A percentile compares a stretch with the other conserved stretches of the same genome.
Evolutionary conservation across 2,888 invertebrate species (phyloP).

Genomic region (Nymphalis urticae): DNA sequence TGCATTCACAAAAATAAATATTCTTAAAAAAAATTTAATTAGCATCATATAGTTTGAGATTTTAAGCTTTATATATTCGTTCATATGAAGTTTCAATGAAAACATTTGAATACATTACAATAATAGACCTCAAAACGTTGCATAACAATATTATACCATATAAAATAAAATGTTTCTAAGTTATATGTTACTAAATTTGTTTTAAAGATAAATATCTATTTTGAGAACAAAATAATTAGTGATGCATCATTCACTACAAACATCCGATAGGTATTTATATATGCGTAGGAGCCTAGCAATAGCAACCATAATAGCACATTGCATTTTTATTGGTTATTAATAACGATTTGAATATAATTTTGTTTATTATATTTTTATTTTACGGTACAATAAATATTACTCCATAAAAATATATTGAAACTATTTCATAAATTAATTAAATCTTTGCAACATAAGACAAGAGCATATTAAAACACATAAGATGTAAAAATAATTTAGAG

Average conservation of each 20-base stretch:
- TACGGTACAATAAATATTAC: neutral
- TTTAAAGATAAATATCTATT: slow-evolving; percentile 23
- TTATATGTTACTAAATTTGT: neutral
- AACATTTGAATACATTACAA: neutral
- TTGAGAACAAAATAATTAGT: slow-evolving; percentile 20
- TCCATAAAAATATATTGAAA: neutral
- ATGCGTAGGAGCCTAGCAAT: slow-evolving; percentile 19
- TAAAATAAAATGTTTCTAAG: neutral
- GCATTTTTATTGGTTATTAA: slow-evolving; percentile 13
- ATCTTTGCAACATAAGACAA: no score
- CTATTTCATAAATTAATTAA: no score
- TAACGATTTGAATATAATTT: neutral
- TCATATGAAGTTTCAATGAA: no score
- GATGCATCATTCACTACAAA: slow-evolving; percentile 21
- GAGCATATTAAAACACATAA: no score
- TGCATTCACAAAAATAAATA: no score
- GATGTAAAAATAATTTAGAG: neutral
- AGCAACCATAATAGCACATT: slow-evolving; percentile 11
- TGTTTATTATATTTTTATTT: neutral
- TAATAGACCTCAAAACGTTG: neutral
- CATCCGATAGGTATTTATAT: slow-evolving; percentile 24
- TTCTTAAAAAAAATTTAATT: no score
- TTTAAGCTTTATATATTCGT: no score
- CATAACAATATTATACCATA: neutral
- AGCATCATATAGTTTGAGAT: no score